Evolutionary conservation across 2,797 vertebrate species (phyloP), one percentile per base, ranked within the genome.

Genomic region (Anabacerthia variegaticeps): DNA sequence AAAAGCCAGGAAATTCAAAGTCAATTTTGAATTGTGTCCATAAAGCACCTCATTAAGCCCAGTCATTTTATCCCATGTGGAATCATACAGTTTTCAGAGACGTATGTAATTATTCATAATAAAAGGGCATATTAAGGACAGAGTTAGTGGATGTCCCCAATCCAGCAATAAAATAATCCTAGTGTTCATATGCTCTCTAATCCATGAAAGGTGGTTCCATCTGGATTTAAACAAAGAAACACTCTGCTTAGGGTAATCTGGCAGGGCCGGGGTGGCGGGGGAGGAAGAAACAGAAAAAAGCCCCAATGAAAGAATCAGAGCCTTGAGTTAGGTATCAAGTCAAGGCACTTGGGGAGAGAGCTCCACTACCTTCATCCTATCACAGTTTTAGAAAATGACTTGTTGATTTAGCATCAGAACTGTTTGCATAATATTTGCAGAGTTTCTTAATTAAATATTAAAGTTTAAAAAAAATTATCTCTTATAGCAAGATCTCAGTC

Each of bases 1-100:
- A 95, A 95, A 96, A 97, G 48, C 22, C 95, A 95, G 95, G 81
- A 95, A 97, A 96, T 93, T 76, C 79, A 88, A 95, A 96, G 78
- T 88, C 95, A 92, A 93, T 90, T 88, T 92, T 96, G 95, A 96
- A 94, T 80, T 77, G 69, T 86, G 87, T 96, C 93, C 95, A 96
- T 95, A 96, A 93, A 96, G 71, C 83, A 96, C 81, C 91, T 97
- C 96, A 96, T 97, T 96, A 96, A 94, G 51, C 32, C 52, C 36
- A 62, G 39, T 74, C 77, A 66, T 69, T 89, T 10, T 74, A 88
- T 92, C 54, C 90, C 91, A 49, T 44, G 78, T 76, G 91, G 65
- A 89, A 73, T 88, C 73, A 46, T 61, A 54, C 52, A 22, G 26
- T 93, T 97, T 93, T 83, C 81, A 95, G 65, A 92, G 75, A 92